phyloP scores from a whole-genome alignment of 1,140 invertebrate genomes.

The Protaetia brevitarsis region DNA sequence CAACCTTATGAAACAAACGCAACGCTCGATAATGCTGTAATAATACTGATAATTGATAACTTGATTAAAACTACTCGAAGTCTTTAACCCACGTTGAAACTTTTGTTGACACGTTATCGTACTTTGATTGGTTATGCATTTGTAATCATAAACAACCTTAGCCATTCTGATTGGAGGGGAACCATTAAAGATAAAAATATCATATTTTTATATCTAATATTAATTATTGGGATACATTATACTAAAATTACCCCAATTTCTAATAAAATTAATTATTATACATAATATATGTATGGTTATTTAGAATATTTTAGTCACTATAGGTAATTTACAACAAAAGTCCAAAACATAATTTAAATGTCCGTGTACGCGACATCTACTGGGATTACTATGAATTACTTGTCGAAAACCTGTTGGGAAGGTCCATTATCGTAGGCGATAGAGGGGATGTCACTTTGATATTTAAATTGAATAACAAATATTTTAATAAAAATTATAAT shows the following conservation, averaged over 20 bases:
- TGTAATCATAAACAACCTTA: neutral
- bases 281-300: no score
- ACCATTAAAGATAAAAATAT: neutral
- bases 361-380: slow-evolving; percentile 9
- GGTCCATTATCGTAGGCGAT: slow-evolving; percentile 31
- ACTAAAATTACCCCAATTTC: no score
- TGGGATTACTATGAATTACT: neutral
- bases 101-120: slow-evolving; percentile 37
- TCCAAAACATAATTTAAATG: no score
- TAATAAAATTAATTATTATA: no score
- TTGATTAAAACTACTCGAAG: no score
- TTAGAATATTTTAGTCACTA: no score
- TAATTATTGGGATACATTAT: no score
- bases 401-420: slow-evolving; percentile 21
- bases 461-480: slow-evolving; percentile 23
- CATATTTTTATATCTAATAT: neutral
- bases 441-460: slow-evolving; percentile 25
- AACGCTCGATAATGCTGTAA: neutral
- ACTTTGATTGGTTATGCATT: slow-evolving; percentile 31
- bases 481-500: neutral
- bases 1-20: neutral
- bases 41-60: neutral
- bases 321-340: no score
- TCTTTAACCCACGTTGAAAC: slow-evolving; percentile 7
- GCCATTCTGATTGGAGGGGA: neutral